Conservation (phyloP, 30 jellyfish, hydroid and myxozoan genomes). For the Aurelia sp. region DNA sequence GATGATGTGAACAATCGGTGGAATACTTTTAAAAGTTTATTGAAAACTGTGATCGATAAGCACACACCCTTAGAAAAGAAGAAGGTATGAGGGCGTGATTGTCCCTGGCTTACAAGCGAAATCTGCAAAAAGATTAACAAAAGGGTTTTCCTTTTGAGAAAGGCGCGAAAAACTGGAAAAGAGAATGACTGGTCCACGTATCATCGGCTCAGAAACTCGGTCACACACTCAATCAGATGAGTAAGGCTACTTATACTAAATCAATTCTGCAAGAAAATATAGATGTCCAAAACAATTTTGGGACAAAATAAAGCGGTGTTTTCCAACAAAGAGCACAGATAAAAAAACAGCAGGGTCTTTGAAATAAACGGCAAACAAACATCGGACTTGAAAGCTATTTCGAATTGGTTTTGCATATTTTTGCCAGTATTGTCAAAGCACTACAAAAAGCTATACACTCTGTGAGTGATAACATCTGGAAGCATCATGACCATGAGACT, state of each 20-base stretch:
- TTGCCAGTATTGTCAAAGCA: constrained; percentile 22
- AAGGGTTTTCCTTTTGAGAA: too few relatives aligned
- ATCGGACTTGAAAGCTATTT: constrained; percentile 17
- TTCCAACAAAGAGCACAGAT: constrained; percentile 9
- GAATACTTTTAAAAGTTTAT: constrained; percentile 22
- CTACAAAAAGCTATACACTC: not conserved
- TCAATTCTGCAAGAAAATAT: constrained; percentile 7
- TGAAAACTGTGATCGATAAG: constrained; percentile 49
- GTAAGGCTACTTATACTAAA: constrained; percentile 1
- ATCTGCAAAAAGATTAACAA: not conserved
- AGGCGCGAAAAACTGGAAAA: too few relatives aligned
- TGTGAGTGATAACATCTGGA: not conserved
- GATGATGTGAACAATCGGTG: constrained; percentile 33
- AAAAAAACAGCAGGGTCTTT: constrained; percentile 15
- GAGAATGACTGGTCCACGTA: too few relatives aligned
- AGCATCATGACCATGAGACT: constrained; percentile 5
- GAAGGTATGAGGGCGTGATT: constrained; percentile 37
- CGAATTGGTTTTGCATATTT: constrained; percentile 15
- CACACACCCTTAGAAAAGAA: constrained; percentile 47
- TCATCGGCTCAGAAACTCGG: too few relatives aligned
- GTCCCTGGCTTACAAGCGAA: constrained; percentile 65
- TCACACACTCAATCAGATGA: too few relatives aligned
- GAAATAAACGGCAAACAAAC: constrained; percentile 10
- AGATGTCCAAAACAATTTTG: not conserved
- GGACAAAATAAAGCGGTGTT: too few relatives aligned